Evolutionary conservation across 2,797 vertebrate genomes (phyloP).

Genomic region (Kryptolebias ocellatus): DNA sequence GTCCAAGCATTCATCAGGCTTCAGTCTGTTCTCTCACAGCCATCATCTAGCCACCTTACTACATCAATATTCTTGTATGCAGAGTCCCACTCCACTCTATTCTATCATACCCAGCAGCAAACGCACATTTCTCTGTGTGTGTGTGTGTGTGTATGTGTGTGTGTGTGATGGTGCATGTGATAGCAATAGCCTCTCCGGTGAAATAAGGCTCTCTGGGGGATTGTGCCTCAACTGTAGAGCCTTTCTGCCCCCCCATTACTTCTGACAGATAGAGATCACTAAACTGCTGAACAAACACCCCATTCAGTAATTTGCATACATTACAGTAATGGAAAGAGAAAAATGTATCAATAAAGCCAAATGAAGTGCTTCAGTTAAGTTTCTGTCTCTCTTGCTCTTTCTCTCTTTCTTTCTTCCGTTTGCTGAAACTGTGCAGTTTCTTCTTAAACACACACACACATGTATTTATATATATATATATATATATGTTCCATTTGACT

Average conservation of each 20-base stretch:
- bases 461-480: too few species aligned
- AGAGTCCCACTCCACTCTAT: conserved; percentile 51
- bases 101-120: conserved; percentile 61
- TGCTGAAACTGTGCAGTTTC: not conserved
- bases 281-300: conserved; percentile 85
- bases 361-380: conserved; percentile 64
- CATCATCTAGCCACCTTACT: conserved; percentile 52
- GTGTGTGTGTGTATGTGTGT: conserved; percentile 21
- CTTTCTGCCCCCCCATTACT: conserved; percentile 81
- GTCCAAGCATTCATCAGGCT: conserved; percentile 70
- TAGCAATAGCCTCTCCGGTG: conserved; percentile 56
- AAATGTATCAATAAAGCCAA: conserved; percentile 78
- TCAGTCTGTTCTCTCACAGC: conserved; percentile 50
- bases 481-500: not conserved
- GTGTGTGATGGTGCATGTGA: conserved; percentile 27
- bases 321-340: conserved; percentile 80
- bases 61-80: conserved; percentile 74
- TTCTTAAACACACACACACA: conserved; percentile 13
- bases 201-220: conserved; percentile 77
- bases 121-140: conserved; percentile 10
- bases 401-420: not conserved
- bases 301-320: conserved; percentile 83
- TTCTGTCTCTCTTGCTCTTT: conserved; percentile 21
- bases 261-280: conserved; percentile 82
- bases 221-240: conserved; percentile 78